These are phyloP conservation scores for Minunthozetes semirufus DNA, from an alignment of 2,888 invertebrate species.

Conservation along the genomic window DNA sequence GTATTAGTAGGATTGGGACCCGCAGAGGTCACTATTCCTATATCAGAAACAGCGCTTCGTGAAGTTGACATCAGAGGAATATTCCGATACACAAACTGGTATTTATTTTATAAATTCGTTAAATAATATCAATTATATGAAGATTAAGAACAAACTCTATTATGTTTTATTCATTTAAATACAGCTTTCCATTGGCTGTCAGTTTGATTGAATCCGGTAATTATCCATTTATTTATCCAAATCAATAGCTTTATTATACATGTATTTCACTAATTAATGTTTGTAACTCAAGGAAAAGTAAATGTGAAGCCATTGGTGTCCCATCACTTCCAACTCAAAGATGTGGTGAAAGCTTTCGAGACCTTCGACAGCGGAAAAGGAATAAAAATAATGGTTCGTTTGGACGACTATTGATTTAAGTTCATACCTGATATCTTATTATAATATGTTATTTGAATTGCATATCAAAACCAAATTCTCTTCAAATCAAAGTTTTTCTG, in stretches of 20 bases:
- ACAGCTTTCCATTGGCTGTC: constrained; percentile 64
- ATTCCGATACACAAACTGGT: constrained; percentile 89
- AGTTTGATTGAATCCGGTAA: constrained; percentile 61
- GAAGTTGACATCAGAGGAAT: constrained; percentile 85
- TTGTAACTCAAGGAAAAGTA: constrained; percentile 55
- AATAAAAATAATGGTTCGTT: constrained; percentile 35
- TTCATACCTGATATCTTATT: neutral
- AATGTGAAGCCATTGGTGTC: constrained; percentile 75
- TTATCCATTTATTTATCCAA: neutral
- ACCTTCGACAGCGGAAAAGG: constrained; percentile 53
- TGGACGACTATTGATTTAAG: neutral
- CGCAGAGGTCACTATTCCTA: constrained; percentile 68
- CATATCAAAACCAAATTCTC: too few relatives aligned
- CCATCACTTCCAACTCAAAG: constrained; percentile 68
- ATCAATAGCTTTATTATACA: neutral
- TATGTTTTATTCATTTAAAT: too few relatives aligned
- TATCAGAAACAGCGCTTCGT: constrained; percentile 68
- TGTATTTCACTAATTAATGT: neutral
- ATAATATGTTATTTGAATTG: too few relatives aligned
- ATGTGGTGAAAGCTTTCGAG: constrained; percentile 74
- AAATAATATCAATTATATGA: too few relatives aligned
- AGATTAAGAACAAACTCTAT: too few relatives aligned
- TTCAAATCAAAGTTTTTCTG: too few relatives aligned
- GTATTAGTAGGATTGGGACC: constrained; percentile 84
- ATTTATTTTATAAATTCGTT: constrained; percentile 46